Conservation (phyloP, 1,140 invertebrate species). For the Zaprionus africanus region DNA sequence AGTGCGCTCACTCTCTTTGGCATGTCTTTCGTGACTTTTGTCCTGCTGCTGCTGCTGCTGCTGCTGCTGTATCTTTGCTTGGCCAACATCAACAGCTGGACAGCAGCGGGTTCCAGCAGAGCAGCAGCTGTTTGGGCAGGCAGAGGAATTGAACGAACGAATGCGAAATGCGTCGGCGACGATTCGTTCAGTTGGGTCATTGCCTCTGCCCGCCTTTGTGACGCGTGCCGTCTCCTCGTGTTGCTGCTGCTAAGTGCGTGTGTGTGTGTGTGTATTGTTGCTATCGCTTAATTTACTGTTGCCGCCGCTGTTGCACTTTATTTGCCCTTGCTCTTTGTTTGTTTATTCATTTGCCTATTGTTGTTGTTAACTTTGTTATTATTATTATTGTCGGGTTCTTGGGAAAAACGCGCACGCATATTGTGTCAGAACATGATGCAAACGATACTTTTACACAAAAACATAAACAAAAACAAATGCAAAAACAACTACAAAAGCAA, state of each 20-base stretch:
- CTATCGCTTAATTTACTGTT: constrained; percentile 7
- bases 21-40: not conserved
- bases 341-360: constrained; percentile 21
- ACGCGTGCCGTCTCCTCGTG: not conserved
- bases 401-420: constrained; percentile 28
- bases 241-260: not conserved
- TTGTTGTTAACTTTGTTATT: constrained; percentile 16
- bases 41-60: constrained; percentile 2
- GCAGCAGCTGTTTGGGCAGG: constrained; percentile 45
- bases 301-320: constrained; percentile 3
- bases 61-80: constrained; percentile 5
- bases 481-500: too few relatives aligned
- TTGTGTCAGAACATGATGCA: constrained; percentile 11
- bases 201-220: constrained; percentile 21
- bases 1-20: constrained; percentile 1
- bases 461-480: constrained; percentile 18
- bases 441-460: constrained; percentile 41
- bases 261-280: not conserved
- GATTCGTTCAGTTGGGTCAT: constrained; percentile 30
- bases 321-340: constrained; percentile 33
- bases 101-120: constrained; percentile 37
- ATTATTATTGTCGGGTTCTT: constrained; percentile 13
- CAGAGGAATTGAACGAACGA: constrained; percentile 28
- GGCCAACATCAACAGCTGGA: constrained; percentile 43
- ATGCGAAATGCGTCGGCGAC: constrained; percentile 3